These are phyloP conservation scores for Xylota sylvarum DNA, from an alignment of 2,888 invertebrate genomes.

Conservation along the genomic window DNA sequence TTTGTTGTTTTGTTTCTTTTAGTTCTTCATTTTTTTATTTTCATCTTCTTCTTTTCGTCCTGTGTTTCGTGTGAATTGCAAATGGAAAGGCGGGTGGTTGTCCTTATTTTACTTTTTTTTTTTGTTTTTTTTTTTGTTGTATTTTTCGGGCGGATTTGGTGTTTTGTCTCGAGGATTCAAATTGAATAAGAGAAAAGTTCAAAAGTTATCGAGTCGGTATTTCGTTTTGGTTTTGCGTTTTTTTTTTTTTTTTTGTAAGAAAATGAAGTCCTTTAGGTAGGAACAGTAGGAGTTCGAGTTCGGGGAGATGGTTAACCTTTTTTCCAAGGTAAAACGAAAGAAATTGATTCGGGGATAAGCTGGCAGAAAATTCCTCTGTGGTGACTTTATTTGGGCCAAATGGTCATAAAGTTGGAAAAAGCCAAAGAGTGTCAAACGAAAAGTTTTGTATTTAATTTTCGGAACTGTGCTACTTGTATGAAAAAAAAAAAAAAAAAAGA, in stretches of 20 bases:
- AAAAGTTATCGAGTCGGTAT: constrained; percentile 53
- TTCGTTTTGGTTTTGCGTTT: constrained; percentile 35
- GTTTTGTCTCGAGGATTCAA: constrained; percentile 46
- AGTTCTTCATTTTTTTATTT: too few species aligned
- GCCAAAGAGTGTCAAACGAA: neutral
- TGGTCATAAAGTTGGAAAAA: neutral
- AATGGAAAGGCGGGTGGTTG: constrained; percentile 17
- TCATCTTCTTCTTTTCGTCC: constrained; percentile 5
- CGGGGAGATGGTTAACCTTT: neutral
- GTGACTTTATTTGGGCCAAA: neutral
- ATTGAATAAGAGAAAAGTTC: constrained; percentile 50
- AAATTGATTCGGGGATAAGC: constrained; percentile 36
- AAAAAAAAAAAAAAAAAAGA: neutral
- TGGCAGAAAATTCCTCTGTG: constrained; percentile 8
- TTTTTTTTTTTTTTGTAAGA: too few species aligned
- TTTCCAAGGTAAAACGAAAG: constrained; percentile 3
- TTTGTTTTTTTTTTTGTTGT: neutral
- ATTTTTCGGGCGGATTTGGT: constrained; percentile 19
- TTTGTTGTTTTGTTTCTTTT: constrained; percentile 49
- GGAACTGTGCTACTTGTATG: neutral
- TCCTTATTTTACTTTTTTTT: constrained; percentile 4
- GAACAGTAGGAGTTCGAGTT: neutral
- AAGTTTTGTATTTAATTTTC: neutral
- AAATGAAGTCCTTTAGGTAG: too few species aligned
- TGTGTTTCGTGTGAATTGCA: constrained; percentile 47